Conservation (phyloP, 2,888 invertebrate genomes). For the Melieria picta region DNA sequence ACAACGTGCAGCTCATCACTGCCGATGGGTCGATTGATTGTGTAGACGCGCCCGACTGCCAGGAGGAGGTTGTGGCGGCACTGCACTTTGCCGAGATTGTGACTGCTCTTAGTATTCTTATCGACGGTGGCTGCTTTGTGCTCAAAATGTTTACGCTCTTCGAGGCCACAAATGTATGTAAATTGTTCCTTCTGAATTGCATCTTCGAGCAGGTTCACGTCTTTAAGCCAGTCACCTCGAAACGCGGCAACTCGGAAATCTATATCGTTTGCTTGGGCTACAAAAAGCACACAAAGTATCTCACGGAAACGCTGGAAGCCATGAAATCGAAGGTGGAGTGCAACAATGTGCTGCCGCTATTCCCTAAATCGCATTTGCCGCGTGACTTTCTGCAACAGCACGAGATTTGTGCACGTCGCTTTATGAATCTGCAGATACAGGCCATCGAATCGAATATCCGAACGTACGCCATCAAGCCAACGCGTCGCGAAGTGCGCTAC, state of each 20-base stretch:
- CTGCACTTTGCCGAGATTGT: conserved; percentile 87
- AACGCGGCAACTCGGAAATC: conserved; percentile 93
- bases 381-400: conserved; percentile 74
- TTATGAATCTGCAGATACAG: conserved; percentile 74
- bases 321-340: conserved; percentile 42
- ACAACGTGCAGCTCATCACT: conserved; percentile 78
- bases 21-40: conserved; percentile 97
- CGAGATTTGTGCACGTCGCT: conserved; percentile 73
- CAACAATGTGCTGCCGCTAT: conserved; percentile 67
- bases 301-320: conserved; percentile 47
- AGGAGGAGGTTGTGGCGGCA: conserved; percentile 81
- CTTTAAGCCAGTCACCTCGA: conserved; percentile 92
- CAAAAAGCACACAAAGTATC: conserved; percentile 45
- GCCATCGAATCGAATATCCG: conserved; percentile 76
- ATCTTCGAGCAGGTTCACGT: conserved; percentile 78
- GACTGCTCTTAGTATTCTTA: conserved; percentile 78
- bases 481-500: conserved; percentile 39
- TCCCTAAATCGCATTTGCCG: conserved; percentile 72
- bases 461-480: conserved; percentile 67
- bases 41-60: conserved; percentile 83
- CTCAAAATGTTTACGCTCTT: conserved; percentile 92
- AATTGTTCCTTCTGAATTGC: conserved; percentile 82
- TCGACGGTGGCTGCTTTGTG: conserved; percentile 79
- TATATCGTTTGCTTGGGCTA: conserved; percentile 79
- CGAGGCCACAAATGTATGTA: conserved; percentile 81